These are phyloP conservation scores for Lacerta agilis DNA, from an alignment of 2,797 vertebrate genomes.

Conservation along the genomic window DNA sequence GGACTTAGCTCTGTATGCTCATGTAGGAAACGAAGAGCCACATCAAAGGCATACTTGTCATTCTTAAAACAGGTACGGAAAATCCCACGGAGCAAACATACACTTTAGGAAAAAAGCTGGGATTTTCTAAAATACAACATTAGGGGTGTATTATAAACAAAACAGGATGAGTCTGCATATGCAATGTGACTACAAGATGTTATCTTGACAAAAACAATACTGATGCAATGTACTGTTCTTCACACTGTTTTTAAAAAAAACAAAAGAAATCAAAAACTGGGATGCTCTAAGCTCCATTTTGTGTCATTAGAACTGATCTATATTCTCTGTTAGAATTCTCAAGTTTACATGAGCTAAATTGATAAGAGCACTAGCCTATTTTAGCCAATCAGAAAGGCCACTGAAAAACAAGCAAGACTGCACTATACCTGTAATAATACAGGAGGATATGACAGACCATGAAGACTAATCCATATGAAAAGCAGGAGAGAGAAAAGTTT, in stretches of 20 bases:
- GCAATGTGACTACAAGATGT: not conserved
- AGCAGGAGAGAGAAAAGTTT: too few species aligned
- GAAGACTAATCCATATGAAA: not conserved
- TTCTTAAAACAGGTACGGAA: not conserved
- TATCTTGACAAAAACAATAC: slow-evolving; percentile 1
- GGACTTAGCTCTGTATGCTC: slow-evolving; percentile 38
- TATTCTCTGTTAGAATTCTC: not conserved
- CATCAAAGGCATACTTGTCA: slow-evolving; percentile 41
- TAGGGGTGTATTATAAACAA: not conserved
- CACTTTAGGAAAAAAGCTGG: not conserved
- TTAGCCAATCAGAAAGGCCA: not conserved
- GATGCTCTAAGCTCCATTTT: not conserved
- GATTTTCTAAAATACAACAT: not conserved
- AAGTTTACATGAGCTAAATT: not conserved
- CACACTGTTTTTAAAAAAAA: too few species aligned
- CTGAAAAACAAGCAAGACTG: not conserved
- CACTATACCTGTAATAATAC: not conserved
- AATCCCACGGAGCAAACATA: not conserved
- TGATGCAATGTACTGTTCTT: slow-evolving; percentile 7
- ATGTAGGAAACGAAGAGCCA: slow-evolving; percentile 24
- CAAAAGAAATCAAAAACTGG: too few species aligned
- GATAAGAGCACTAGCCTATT: not conserved
- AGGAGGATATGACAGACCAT: not conserved
- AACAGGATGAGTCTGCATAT: not conserved
- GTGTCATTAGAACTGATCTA: not conserved